Base-by-base conservation (phyloP, 2,113 vertebrate species). In the Sclerurus mexicanus region DNA sequence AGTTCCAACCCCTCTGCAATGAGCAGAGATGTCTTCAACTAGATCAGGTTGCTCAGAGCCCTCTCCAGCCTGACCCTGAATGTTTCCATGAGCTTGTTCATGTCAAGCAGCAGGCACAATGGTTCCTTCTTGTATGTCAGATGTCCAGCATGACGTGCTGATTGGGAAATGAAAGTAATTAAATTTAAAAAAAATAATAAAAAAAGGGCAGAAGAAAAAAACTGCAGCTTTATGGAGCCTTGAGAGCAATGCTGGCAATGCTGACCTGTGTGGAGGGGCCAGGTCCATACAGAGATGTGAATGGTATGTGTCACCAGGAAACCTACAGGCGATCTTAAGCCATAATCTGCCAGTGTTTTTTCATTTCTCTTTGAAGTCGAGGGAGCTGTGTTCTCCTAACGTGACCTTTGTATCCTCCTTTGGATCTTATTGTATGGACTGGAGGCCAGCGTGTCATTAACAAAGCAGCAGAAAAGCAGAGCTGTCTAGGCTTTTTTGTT, bases 391-490 rank as follows among this genome's bases (percentile, higher is more conserved):
- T 90, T 87, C 63, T 67, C 23, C 2, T 90, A 74, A 83, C 3
- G 7, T 96, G 93, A 96, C 95, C 93, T 96, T 95, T 95, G 67
- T 85, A 91, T 83, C 87, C 75, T 93, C 64, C 71, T 87, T 76
- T 90, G 79, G 55, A 71, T 90, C 82, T 85, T 72, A 40, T 63
- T 96, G 69, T 94, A 25, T 83, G 71, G 85, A 85, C 50, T 50
- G 52, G 87, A 78, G 87, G 88, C 95, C 83, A 80, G 39, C 18
- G 1, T 91, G 82, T 66, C 85, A 74, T 83, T 95, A 90, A 90
- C 90, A 93, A 91, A 96, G 92, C 22, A 0, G n/a, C 82, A 83
- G 76, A 86, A 89, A 84, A 93, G 72, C 94, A 86, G 88, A 66
- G 75, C 83, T 77, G 63, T 77, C 88, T 80, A 75, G 71, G 44